A percentile compares a stretch with the other conserved stretches of the same genome.
These are phyloP conservation scores for Plectropomus leopardus DNA, from an alignment of 2,113 vertebrate species.

Conservation along the genomic window DNA sequence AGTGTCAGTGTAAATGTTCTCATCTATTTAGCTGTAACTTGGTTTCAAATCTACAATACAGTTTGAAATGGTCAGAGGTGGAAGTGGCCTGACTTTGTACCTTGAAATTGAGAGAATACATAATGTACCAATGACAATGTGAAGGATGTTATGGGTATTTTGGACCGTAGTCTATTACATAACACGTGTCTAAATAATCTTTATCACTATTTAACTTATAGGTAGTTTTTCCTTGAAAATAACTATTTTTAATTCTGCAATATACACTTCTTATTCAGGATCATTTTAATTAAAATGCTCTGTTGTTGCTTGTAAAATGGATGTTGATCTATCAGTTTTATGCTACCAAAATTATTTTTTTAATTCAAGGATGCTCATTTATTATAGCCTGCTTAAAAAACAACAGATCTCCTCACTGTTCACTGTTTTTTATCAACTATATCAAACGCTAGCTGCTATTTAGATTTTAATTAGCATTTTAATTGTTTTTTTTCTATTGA, in stretches of 20 bases:
- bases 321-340: neutral
- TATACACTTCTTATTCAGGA: neutral
- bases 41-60: neutral
- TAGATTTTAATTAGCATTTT: neutral
- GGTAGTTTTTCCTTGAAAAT: neutral
- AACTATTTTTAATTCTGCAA: neutral
- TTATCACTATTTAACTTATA: neutral
- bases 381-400: neutral
- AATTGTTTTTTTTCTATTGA: neutral
- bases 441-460: neutral
- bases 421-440: neutral
- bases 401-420: neutral
- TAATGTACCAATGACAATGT: neutral
- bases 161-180: neutral
- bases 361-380: neutral
- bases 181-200: neutral
- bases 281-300: neutral
- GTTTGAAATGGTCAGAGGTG: too few species aligned
- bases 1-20: neutral
- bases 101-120: neutral
- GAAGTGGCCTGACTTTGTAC: too few species aligned
- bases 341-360: neutral
- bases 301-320: neutral
- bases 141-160: neutral
- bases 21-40: neutral